Base-by-base conservation (phyloP, 2,113 vertebrate species). In the Hepsetus odoe region DNA sequence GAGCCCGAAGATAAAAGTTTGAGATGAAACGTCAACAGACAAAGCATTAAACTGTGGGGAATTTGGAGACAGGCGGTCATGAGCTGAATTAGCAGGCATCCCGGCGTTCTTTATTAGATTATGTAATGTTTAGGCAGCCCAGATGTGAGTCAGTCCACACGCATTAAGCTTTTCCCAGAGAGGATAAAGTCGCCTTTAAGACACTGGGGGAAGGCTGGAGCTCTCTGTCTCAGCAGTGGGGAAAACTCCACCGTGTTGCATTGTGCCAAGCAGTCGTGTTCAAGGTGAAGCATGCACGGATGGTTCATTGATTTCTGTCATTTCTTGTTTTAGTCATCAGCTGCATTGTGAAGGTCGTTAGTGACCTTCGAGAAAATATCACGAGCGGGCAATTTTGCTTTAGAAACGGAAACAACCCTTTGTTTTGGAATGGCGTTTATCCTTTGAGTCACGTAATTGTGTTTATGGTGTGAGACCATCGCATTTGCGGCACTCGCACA, bases 81-180 rank as follows among this genome's bases (percentile, higher is more conserved):
- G 22, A 67, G 69, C 77, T 73, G 61, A 35, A 73, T 72, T 64
- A 72, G 44, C 77, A 66, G 49, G 49, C 49, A 7, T 55, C 51
- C 51, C n/a, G 0, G 20, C 4, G 18, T 32, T 59, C 55, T 80
- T 44, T 49, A 66, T 66, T 51, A 9, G 33, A 64, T 72, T 64
- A 79, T 64, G 46, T 66, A 72, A 72, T 13, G 59, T 78, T 72
- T 24, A 53, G 38, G 55, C 5, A 26, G 65, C 49, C 30, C 35
- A 66, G 59, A 79, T 66, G 49, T 66, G 77, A 79, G 73, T 62
- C 61, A 72, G 77, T 65, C 77, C 59, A 66, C 69, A 65, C 55
- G 69, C 40, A 64, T 73, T 79, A 46, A 46, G 59, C 77, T 73
- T 62, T 70, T 79, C n/a, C 26, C 77, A 65, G 46, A 72, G 77